Conservation (phyloP, 2,797 vertebrate species). For the Gymnothorax reevesii region DNA sequence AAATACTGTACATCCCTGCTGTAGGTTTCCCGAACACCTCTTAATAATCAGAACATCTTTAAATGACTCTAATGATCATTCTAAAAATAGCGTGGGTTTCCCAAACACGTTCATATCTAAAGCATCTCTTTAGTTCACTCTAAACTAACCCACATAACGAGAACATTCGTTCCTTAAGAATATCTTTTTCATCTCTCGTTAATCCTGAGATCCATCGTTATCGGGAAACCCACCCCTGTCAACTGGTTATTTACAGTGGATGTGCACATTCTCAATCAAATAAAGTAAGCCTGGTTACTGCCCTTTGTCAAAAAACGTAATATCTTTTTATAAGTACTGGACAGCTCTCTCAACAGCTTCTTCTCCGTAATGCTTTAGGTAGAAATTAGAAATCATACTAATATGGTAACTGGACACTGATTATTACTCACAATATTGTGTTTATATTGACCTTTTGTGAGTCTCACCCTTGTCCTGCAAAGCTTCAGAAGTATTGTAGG, state of each 20-base stretch:
- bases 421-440: background rate
- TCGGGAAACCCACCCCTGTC: background rate
- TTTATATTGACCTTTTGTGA: background rate
- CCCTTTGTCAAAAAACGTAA: background rate
- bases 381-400: background rate
- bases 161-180: too few relatives aligned
- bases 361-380: background rate
- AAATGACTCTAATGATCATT: too few relatives aligned
- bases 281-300: background rate
- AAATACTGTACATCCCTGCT: background rate
- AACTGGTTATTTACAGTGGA: background rate
- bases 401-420: background rate
- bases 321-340: background rate
- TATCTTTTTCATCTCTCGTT: too few relatives aligned
- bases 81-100: too few relatives aligned
- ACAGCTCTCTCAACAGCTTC: background rate
- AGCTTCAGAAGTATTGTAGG: background rate
- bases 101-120: too few relatives aligned
- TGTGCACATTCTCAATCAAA: background rate
- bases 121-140: too few relatives aligned
- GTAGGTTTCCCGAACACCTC: too few relatives aligned
- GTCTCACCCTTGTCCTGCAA: background rate
- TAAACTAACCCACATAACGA: too few relatives aligned
- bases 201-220: too few relatives aligned
- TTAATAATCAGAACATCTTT: too few relatives aligned